phyloP scores from a whole-genome alignment of 2,797 vertebrate genomes.

The Sarcophilus harrisii region DNA sequence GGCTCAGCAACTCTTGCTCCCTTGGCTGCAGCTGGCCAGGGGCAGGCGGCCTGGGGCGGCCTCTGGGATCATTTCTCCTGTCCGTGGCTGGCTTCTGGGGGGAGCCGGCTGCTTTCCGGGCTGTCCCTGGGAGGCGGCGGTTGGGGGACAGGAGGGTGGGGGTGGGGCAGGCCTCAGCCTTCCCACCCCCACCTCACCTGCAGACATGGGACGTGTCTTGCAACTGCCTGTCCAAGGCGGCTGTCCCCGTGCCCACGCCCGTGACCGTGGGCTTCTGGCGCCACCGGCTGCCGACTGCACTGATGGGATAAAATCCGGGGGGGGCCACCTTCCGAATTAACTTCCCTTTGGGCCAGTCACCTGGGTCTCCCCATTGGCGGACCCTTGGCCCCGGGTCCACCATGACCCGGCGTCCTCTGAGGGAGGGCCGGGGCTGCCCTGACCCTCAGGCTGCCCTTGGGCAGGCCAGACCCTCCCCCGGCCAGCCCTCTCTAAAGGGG shows the following conservation, averaged over 20 bases:
- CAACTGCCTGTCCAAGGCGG: constrained; percentile 90
- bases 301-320: constrained; percentile 82
- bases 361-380: too few relatives aligned
- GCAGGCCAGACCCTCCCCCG: too few relatives aligned
- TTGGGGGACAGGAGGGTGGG: constrained; percentile 33
- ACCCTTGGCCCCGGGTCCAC: too few relatives aligned
- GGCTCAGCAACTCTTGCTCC: too few relatives aligned
- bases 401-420: too few relatives aligned
- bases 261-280: constrained; percentile 94
- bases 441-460: too few relatives aligned
- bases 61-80: not conserved
- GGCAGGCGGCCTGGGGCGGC: too few relatives aligned
- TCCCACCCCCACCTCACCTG: not conserved
- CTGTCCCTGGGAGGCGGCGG: not conserved
- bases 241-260: constrained; percentile 89
- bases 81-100: not conserved
- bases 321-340: too few relatives aligned
- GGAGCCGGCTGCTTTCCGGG: not conserved
- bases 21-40: too few relatives aligned
- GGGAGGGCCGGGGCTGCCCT: too few relatives aligned
- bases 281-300: constrained; percentile 87
- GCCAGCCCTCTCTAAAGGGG: too few relatives aligned
- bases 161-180: not conserved
- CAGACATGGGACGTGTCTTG: constrained; percentile 89
- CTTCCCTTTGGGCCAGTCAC: too few relatives aligned